Conservation (phyloP, 2,888 invertebrate species). For the Leucoptera coffeella region DNA sequence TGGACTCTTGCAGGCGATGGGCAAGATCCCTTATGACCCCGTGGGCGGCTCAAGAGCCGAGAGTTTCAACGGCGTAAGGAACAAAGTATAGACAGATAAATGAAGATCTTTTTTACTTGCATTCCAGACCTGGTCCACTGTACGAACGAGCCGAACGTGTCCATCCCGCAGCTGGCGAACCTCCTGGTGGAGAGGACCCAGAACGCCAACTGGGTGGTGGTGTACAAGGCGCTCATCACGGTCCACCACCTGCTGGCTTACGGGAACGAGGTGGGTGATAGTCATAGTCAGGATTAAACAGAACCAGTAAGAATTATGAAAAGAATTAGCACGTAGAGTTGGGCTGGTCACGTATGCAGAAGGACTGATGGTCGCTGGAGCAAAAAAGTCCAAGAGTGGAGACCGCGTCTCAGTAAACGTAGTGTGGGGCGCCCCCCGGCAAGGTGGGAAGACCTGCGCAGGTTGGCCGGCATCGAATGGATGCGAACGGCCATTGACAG, state of each 20-base stretch:
- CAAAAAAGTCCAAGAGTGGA: not conserved
- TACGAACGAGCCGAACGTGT: slow-evolving; percentile 99
- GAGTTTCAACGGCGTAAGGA: too few relatives aligned
- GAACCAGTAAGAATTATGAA: too few relatives aligned
- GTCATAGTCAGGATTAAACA: too few relatives aligned
- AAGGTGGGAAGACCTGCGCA: too few relatives aligned
- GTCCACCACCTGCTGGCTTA: slow-evolving; percentile 99
- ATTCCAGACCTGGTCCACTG: slow-evolving; percentile 98
- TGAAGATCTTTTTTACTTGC: slow-evolving; percentile 5
- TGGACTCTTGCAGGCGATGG: too few relatives aligned
- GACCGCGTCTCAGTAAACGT: not conserved
- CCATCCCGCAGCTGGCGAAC: slow-evolving; percentile 98
- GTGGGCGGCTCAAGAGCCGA: too few relatives aligned
- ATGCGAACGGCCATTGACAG: too few relatives aligned
- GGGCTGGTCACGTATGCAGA: not conserved
- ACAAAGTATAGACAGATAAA: too few relatives aligned
- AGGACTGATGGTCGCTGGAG: not conserved
- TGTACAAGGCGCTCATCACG: slow-evolving; percentile 96
- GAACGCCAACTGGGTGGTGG: slow-evolving; percentile 97
- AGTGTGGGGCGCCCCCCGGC: too few relatives aligned
- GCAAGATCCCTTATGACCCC: too few relatives aligned
- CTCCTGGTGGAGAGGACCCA: slow-evolving; percentile 96
- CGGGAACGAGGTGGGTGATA: slow-evolving; percentile 88
- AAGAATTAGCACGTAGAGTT: not conserved
- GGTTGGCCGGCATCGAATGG: too few relatives aligned